phyloP scores from a whole-genome alignment of 2,888 invertebrate species.

The Chaitophorus viminalis region DNA sequence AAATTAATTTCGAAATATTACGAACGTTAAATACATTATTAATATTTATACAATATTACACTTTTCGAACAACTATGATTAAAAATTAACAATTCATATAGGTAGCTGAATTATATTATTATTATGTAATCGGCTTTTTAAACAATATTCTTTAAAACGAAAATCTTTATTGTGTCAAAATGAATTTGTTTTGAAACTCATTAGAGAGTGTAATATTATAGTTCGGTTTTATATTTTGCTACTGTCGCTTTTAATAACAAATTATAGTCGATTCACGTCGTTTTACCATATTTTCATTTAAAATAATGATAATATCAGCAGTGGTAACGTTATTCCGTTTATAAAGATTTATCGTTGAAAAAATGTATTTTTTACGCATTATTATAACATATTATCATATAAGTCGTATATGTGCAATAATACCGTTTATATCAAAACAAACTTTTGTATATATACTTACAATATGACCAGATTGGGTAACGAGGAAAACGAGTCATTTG shows the following conservation, averaged over 20 bases:
- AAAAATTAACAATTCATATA: too few species aligned
- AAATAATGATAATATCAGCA: not conserved
- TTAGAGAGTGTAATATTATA: too few species aligned
- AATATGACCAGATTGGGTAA: conserved; percentile 79
- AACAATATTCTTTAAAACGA: conserved; percentile 1
- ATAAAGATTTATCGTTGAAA: not conserved
- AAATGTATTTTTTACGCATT: not conserved
- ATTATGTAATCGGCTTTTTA: not conserved
- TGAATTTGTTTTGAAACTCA: too few species aligned
- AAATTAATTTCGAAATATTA: too few species aligned
- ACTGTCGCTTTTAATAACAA: not conserved
- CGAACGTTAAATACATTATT: too few species aligned
- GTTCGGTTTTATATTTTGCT: not conserved
- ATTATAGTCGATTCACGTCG: not conserved
- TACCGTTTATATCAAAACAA: not conserved
- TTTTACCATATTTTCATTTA: not conserved
- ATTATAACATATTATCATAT: not conserved
- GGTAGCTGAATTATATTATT: too few species aligned
- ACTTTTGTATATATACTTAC: conserved; percentile 75
- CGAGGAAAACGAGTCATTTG: conserved; percentile 76
- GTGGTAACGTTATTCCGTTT: not conserved
- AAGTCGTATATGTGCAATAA: not conserved
- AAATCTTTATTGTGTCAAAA: not conserved
- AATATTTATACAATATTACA: too few species aligned
- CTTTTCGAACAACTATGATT: too few species aligned